Conservation (phyloP, 1,140 invertebrate species). For the Dinothrombium tinctorium region DNA sequence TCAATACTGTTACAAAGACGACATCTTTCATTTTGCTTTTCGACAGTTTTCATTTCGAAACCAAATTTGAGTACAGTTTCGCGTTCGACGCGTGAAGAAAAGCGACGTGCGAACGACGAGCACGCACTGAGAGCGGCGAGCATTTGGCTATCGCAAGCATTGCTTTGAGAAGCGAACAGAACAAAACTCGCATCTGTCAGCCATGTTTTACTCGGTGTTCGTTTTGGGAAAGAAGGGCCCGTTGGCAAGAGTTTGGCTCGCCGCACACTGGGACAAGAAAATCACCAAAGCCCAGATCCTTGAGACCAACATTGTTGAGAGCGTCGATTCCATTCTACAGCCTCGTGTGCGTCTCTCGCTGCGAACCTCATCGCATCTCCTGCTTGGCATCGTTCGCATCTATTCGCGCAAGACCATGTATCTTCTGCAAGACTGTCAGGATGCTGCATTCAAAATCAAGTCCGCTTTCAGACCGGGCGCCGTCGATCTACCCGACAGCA, state of each 20-base stretch:
- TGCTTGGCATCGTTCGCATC: slow-evolving; percentile 91
- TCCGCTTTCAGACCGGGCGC: slow-evolving; percentile 95
- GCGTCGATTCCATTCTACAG: slow-evolving; percentile 93
- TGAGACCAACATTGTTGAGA: slow-evolving; percentile 98
- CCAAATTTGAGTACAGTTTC: no score
- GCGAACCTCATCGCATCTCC: slow-evolving; percentile 85
- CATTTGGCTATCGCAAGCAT: no score
- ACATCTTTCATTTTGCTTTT: no score
- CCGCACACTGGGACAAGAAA: slow-evolving; percentile 99
- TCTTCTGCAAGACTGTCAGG: slow-evolving; percentile 94
- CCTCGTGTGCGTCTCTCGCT: slow-evolving; percentile 94
- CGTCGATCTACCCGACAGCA: slow-evolving; percentile 89
- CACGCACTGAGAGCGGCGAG: no score
- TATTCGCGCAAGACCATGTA: slow-evolving; percentile 98
- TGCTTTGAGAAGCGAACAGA: no score
- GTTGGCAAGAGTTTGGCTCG: slow-evolving; percentile 91
- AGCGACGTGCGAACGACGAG: no score
- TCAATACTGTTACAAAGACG: no score
- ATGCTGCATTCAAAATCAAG: slow-evolving; percentile 99
- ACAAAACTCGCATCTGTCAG: no score
- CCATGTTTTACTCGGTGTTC: slow-evolving; percentile 99
- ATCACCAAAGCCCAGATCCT: slow-evolving; percentile 99
- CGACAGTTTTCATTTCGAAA: no score
- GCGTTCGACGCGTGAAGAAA: no score
- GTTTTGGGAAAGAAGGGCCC: slow-evolving; percentile 97